Conservation (phyloP, 2,113 vertebrate genomes). For the Xerus inauris region DNA sequence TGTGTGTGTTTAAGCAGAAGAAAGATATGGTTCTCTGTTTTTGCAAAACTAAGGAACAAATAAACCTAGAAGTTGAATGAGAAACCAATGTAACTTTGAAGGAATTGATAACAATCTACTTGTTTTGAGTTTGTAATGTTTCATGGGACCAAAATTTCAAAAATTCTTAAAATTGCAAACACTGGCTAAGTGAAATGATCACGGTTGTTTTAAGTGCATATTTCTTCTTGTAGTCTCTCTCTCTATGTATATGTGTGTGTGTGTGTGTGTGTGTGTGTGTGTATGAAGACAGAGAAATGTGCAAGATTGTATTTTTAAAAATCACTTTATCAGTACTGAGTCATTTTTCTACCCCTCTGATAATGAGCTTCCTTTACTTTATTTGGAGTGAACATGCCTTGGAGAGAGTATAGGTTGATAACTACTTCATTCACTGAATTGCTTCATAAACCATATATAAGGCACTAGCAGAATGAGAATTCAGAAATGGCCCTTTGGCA, state of each 20-base stretch:
- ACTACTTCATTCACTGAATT: slow-evolving; percentile 17
- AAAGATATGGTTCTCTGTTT: slow-evolving; percentile 27
- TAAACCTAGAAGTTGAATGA: background rate
- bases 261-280: no score
- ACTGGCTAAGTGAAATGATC: slow-evolving; percentile 1
- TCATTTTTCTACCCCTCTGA: background rate
- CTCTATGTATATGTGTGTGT: no score
- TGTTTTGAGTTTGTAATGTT: slow-evolving; percentile 19
- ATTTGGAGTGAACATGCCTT: background rate
- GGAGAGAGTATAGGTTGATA: background rate
- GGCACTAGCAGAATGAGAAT: background rate
- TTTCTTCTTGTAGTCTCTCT: slow-evolving; percentile 31
- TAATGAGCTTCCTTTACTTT: background rate
- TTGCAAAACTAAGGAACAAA: background rate
- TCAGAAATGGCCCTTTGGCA: background rate
- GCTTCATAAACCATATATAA: background rate
- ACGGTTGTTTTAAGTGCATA: background rate
- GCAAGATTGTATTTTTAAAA: background rate
- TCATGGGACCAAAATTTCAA: background rate
- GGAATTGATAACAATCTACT: background rate
- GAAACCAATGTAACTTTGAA: slow-evolving; percentile 19
- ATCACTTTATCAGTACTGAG: background rate
- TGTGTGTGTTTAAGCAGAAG: background rate
- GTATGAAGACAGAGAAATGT: slow-evolving; percentile 28
- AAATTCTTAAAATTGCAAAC: background rate